These are phyloP conservation scores for Alfaro cultratus DNA, from an alignment of 2,797 vertebrate genomes.

Conservation along the genomic window DNA sequence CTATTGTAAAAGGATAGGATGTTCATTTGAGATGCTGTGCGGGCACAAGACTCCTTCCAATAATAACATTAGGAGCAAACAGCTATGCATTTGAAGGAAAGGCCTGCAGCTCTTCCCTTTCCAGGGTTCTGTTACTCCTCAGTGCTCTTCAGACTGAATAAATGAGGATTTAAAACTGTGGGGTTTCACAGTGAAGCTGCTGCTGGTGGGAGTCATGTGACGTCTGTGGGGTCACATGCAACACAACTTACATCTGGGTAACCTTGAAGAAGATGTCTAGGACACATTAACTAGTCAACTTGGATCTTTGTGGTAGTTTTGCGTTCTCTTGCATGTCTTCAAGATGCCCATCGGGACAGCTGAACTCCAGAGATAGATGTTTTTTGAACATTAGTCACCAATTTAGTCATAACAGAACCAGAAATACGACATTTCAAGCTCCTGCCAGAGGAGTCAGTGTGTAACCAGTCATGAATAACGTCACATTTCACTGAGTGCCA, in stretches of 20 bases:
- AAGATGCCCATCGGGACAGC: constrained; percentile 37
- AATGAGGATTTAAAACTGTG: constrained; percentile 22
- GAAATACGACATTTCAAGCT: not conserved
- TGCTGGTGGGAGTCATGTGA: constrained; percentile 48
- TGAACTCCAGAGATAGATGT: constrained; percentile 49
- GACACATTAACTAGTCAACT: constrained; percentile 55
- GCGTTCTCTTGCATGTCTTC: constrained; percentile 54
- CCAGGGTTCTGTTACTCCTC: constrained; percentile 65
- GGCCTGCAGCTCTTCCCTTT: constrained; percentile 70
- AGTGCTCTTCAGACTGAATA: constrained; percentile 39
- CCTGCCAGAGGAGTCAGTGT: not conserved
- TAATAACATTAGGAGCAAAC: constrained; percentile 61
- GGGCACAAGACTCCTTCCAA: constrained; percentile 37
- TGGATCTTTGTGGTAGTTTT: constrained; percentile 61
- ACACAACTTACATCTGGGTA: constrained; percentile 60
- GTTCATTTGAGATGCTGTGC: constrained; percentile 35
- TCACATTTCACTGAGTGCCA: not conserved
- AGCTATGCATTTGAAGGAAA: constrained; percentile 62
- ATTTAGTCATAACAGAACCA: constrained; percentile 35
- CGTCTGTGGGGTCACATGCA: constrained; percentile 62
- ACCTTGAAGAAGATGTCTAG: constrained; percentile 61
- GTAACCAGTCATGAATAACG: not conserved
- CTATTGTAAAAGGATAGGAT: constrained; percentile 33
- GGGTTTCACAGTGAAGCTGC: constrained; percentile 14
- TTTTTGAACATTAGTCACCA: constrained; percentile 49